Evolutionary conservation across 30 jellyfish, hydroid and myxozoan genomes (phyloP), one percentile per base, ranked within the genome.

Genomic region (Chironex yamaguchii): DNA sequence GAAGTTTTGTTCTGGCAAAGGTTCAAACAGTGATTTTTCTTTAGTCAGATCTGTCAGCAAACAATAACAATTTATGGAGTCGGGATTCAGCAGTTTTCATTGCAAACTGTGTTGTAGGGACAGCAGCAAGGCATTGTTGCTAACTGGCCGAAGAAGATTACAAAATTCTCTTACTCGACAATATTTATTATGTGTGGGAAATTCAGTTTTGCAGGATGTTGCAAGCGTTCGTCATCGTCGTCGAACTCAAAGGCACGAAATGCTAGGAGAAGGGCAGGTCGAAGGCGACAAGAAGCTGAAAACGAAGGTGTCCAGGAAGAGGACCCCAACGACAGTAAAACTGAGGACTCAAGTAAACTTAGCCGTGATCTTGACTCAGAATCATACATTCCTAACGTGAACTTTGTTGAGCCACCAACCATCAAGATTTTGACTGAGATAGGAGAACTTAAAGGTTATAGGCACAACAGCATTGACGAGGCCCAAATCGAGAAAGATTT

Each of bases 401-500:
- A 92, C 62, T 33, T 92, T 81, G 92, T 92, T 2, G 84, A 83
- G 13, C 97, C 98, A 14, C 89, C 79, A n/a, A 92, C 98, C 34
- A 86, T 92, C 4, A 86, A 92, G 67, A 90, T 92, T 2, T 72
- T 92, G 42, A 92, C 98, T 2, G 97, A 87, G 62, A 92, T 92
- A 63, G 92, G 98, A 25, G 98, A 92, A 79, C 49, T 92, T 26
- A 87, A 82, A 62, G 93, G 82, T 0, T 92, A 63, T 83, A 90
- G 81, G 49, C 92, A 92, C 28, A 67, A 89, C 24, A 92, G 92
- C n/a, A 31, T 92, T 23, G 98, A 92, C 77, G 52, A 80, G 24
- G 92, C 87, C 23, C 91, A 92, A 80, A 31, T 92, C 2, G 89
- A 92, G 82, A 87, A 86, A 84, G 94, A 88, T 33, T 32, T 92